Conservation (phyloP, 2,888 invertebrate species). For the Serripes groenlandicus region DNA sequence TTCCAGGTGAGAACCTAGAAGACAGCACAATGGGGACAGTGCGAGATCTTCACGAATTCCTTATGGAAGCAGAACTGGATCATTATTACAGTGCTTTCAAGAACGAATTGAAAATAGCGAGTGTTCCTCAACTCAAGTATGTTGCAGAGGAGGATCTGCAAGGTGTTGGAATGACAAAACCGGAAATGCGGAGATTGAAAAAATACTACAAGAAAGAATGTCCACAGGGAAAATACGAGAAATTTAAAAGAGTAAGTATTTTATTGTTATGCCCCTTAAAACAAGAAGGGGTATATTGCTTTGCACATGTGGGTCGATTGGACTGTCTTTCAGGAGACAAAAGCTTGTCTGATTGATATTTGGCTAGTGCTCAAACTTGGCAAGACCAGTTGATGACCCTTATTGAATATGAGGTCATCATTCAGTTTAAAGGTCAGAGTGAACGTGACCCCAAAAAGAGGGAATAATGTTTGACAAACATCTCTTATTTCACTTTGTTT, state of each 20-base stretch:
- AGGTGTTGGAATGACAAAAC: constrained; percentile 96
- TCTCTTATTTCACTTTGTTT: too few species aligned
- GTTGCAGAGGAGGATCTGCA: constrained; percentile 96
- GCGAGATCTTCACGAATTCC: constrained; percentile 91
- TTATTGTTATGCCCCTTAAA: constrained; percentile 2
- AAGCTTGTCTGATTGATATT: too few species aligned
- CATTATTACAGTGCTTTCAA: constrained; percentile 94
- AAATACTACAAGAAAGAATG: constrained; percentile 97
- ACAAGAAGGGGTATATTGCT: too few species aligned
- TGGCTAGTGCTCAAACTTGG: too few species aligned
- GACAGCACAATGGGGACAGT: constrained; percentile 73
- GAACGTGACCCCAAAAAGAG: too few species aligned
- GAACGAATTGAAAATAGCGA: constrained; percentile 92
- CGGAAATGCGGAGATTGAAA: constrained; percentile 97
- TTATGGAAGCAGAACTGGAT: constrained; percentile 96
- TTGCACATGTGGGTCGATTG: too few species aligned
- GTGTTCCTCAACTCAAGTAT: constrained; percentile 91
- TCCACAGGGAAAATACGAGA: constrained; percentile 96
- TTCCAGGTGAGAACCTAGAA: constrained; percentile 25
- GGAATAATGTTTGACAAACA: too few species aligned
- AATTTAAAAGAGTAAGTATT: constrained; percentile 92
- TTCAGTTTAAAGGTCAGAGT: too few species aligned
- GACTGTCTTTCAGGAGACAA: too few species aligned
- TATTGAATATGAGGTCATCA: too few species aligned
- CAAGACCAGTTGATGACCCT: too few species aligned